Evolutionary conservation across 1,140 invertebrate species (phyloP).

Genomic region (Neodiprion fabricii): DNA sequence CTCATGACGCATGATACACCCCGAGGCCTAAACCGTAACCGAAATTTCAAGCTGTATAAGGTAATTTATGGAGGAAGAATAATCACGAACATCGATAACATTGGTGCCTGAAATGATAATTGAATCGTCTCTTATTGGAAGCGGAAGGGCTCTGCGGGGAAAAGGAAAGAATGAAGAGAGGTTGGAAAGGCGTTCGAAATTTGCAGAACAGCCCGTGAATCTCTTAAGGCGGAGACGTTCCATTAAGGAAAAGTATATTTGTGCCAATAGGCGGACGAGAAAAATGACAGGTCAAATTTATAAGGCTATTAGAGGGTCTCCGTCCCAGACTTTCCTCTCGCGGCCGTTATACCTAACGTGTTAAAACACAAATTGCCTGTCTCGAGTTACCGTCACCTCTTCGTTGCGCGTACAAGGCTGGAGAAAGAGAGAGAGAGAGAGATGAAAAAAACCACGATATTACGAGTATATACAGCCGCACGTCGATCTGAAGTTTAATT

Average conservation of each 20-base stretch:
- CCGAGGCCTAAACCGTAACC: no score
- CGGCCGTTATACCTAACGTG: background rate
- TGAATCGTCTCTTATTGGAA: no score
- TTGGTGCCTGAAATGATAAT: background rate
- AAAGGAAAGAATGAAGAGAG: no score
- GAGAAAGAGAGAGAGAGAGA: background rate
- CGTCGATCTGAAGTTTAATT: no score
- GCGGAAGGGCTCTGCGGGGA: no score
- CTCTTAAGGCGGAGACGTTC: background rate
- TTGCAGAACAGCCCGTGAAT: no score
- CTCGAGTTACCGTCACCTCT: background rate
- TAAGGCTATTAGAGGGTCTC: background rate
- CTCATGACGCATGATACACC: no score
- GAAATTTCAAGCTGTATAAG: no score
- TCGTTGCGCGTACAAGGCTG: background rate
- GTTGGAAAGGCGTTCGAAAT: no score
- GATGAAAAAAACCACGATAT: background rate
- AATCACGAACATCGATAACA: no score
- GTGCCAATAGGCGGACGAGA: background rate
- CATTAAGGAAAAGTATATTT: constrained; percentile 1
- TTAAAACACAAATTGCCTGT: constrained; percentile 2
- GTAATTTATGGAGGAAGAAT: no score
- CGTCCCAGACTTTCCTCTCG: background rate
- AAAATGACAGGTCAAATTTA: constrained; percentile 7
- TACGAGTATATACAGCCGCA: no score